phyloP scores from a whole-genome alignment of 2,888 invertebrate species.

The Unio delphinus region DNA sequence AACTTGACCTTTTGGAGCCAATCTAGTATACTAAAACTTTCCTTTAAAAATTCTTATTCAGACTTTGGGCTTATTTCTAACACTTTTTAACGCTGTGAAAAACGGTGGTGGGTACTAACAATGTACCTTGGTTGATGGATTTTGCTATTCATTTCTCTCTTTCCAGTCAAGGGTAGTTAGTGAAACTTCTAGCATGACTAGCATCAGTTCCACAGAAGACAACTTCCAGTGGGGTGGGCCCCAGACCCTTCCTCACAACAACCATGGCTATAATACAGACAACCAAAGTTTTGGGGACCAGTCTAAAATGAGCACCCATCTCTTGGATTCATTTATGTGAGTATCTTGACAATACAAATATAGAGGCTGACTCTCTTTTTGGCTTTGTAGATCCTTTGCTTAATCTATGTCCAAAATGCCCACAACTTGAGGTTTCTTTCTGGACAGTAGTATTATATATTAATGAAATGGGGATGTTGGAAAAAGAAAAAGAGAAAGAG shows the following conservation, averaged over 20 bases:
- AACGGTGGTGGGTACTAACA: background rate
- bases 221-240: conserved; percentile 59
- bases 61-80: no score
- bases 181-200: conserved; percentile 62
- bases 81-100: background rate
- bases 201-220: conserved; percentile 56
- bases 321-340: conserved; percentile 68
- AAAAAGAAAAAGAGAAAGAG: no score
- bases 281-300: conserved; percentile 50
- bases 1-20: no score
- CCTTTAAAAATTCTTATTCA: no score
- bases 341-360: conserved; percentile 37
- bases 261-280: conserved; percentile 9
- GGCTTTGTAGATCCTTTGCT: background rate
- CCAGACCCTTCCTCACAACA: conserved; percentile 17
- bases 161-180: conserved; percentile 61
- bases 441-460: no score
- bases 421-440: no score
- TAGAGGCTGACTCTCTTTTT: conserved; percentile 3
- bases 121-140: background rate
- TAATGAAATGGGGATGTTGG: no score
- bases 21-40: no score
- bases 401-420: background rate
- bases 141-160: conserved; percentile 20
- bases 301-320: conserved; percentile 59